phyloP scores from a whole-genome alignment of 2,797 vertebrate species.

The Hephaestus fuliginosus region DNA sequence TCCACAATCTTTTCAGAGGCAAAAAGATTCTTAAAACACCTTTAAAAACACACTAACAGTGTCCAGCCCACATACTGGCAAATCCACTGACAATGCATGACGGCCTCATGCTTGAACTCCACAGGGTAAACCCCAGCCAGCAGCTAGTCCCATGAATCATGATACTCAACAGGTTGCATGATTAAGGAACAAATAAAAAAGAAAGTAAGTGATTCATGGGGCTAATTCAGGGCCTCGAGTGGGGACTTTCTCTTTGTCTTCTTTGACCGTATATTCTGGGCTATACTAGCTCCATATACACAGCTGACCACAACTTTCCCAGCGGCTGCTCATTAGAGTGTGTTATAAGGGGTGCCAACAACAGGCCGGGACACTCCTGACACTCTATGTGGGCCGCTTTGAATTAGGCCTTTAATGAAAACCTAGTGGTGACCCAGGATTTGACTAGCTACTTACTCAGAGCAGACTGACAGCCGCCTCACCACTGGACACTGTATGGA shows the following conservation, averaged over 20 bases:
- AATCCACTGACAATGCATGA: slow-evolving; percentile 21
- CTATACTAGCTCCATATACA: slow-evolving; percentile 40
- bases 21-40: slow-evolving; percentile 18
- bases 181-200: slow-evolving; percentile 77
- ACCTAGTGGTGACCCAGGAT: slow-evolving; percentile 77
- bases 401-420: slow-evolving; percentile 84
- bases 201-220: slow-evolving; percentile 72
- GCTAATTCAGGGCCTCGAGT: slow-evolving; percentile 55
- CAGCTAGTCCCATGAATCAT: slow-evolving; percentile 65
- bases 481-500: slow-evolving; percentile 57
- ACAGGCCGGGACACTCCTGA: slow-evolving; percentile 70
- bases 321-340: slow-evolving; percentile 75
- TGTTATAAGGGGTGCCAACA: slow-evolving; percentile 74
- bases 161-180: slow-evolving; percentile 70
- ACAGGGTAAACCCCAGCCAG: slow-evolving; percentile 46
- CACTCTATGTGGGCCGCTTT: slow-evolving; percentile 79
- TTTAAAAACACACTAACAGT: slow-evolving; percentile 29
- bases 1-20: slow-evolving; percentile 6
- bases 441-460: slow-evolving; percentile 62
- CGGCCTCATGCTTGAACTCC: slow-evolving; percentile 54
- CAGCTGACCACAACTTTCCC: slow-evolving; percentile 66
- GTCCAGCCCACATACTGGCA: slow-evolving; percentile 7
- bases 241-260: slow-evolving; percentile 64
- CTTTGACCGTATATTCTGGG: slow-evolving; percentile 50
- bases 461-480: slow-evolving; percentile 72